A percentile compares a stretch with the other conserved stretches of the same genome.
Evolutionary conservation across 2,888 invertebrate species (phyloP).

Genomic region (Amaurobius ferox): DNA sequence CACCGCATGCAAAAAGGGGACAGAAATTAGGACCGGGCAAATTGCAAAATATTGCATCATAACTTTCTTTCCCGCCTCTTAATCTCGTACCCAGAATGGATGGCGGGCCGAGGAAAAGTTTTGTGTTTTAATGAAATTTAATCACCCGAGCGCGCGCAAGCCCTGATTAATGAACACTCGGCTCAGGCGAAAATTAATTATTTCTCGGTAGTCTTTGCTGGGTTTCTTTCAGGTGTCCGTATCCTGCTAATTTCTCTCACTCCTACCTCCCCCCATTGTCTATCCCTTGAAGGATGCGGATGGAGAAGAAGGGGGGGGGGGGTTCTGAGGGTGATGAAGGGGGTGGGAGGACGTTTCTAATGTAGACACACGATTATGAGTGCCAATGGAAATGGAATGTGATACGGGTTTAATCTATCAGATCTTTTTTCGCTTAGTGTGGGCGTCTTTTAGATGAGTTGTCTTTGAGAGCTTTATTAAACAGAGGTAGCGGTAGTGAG

Average conservation of each 20-base stretch:
- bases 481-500: too few species aligned
- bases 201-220: constrained; percentile 45
- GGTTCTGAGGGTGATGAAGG: constrained; percentile 12
- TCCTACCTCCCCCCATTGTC: background rate
- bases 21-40: constrained; percentile 28
- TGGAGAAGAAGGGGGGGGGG: background rate
- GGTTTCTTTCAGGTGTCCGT: constrained; percentile 59
- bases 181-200: constrained; percentile 45
- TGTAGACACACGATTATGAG: constrained; percentile 39
- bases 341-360: constrained; percentile 13
- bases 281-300: constrained; percentile 20
- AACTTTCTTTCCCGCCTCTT: constrained; percentile 66
- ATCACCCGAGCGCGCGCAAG: constrained; percentile 38
- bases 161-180: constrained; percentile 47
- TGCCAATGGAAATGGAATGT: constrained; percentile 14
- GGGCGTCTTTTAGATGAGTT: too few species aligned
- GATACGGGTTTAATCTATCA: constrained; percentile 10
- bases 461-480: too few species aligned
- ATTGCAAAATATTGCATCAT: constrained; percentile 68
- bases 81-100: constrained; percentile 47
- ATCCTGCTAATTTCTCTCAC: constrained; percentile 41
- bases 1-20: too few species aligned
- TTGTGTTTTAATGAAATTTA: constrained; percentile 71
- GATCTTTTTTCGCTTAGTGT: too few species aligned
- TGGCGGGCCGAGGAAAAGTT: constrained; percentile 56